Evolutionary conservation across 2,888 invertebrate genomes (phyloP).

Genomic region (Deilephila porcellus): DNA sequence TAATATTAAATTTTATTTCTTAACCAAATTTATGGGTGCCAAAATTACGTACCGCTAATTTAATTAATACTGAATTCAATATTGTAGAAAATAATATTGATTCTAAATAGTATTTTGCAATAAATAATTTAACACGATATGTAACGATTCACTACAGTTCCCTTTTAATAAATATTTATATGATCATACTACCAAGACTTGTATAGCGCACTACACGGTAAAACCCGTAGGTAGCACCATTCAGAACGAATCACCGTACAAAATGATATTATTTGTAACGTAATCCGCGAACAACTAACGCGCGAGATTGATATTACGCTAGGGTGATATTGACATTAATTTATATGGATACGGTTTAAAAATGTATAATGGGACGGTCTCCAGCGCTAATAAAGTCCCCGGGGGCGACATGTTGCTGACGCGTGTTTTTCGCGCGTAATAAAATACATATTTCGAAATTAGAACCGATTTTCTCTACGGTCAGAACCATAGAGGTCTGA

Average conservation of each 20-base stretch:
- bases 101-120: neutral
- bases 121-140: neutral
- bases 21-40: no score
- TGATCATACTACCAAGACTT: constrained; percentile 44
- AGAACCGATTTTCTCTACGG: constrained; percentile 38
- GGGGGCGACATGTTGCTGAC: constrained; percentile 60
- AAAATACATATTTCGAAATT: constrained; percentile 50
- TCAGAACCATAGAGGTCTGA: constrained; percentile 35
- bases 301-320: constrained; percentile 82
- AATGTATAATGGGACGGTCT: constrained; percentile 81
- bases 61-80: neutral
- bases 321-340: constrained; percentile 83
- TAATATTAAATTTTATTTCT: no score
- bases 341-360: constrained; percentile 85
- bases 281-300: constrained; percentile 83
- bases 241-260: constrained; percentile 84
- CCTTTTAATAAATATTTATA: neutral
- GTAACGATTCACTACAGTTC: neutral
- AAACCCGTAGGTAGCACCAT: constrained; percentile 71
- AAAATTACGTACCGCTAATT: no score
- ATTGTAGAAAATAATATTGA: neutral
- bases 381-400: constrained; percentile 79
- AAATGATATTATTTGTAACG: constrained; percentile 84
- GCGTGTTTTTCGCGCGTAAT: constrained; percentile 58
- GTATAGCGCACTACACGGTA: constrained; percentile 47